Evolutionary conservation across 2,113 vertebrate species (phyloP), one percentile per base, ranked within the genome.

Genomic region (Excalfactoria chinensis): DNA sequence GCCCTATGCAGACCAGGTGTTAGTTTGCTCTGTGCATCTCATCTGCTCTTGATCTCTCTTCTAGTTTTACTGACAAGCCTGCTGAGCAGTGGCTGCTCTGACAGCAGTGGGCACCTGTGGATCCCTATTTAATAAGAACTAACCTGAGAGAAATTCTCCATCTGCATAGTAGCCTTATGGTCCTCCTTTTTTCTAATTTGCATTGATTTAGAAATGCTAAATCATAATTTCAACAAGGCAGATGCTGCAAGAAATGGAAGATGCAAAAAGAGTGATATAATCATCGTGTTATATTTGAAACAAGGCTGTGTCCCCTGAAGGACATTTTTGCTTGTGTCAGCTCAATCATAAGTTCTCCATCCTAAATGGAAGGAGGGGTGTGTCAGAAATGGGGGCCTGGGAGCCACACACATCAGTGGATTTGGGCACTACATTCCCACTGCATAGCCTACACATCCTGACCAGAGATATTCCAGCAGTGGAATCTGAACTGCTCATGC

Each of bases 401-500:
- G 26, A 55, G 10, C 22, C 26, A 3, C 0, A 6, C 20, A 51
- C 34, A 43, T 53, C 34, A 43, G 3, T 1, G 0, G 56, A n/a
- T 9, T 1, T 2, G n/a, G 68, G 40, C 18, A 18, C 56, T 84
- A 34, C 4, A 13, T 30, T 14, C 25, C 26, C 69, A 13, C 56
- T 2, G 1, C 62, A 7, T 12, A n/a, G 21, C 30, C 63, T 28
- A 0, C 1, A 1, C 32, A 6, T 5, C 6, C 58, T 23, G 22
- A 17, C 26, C 19, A 53, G 14, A 25, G 37, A 26, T 26, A 1
- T 67, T 37, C 49, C 4, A 2, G 37, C 26, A 2, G 2, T 19
- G 26, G 20, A 13, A 11, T 6, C 10, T 14, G 22, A 59, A 0
- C 32, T 51, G 53, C 43, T 43, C 0, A 0, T 8, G 15, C 6